A percentile compares a stretch with the other conserved stretches of the same genome.
Evolutionary conservation across 2,797 vertebrate species (phyloP).

Genomic region (Falco columbarius): DNA sequence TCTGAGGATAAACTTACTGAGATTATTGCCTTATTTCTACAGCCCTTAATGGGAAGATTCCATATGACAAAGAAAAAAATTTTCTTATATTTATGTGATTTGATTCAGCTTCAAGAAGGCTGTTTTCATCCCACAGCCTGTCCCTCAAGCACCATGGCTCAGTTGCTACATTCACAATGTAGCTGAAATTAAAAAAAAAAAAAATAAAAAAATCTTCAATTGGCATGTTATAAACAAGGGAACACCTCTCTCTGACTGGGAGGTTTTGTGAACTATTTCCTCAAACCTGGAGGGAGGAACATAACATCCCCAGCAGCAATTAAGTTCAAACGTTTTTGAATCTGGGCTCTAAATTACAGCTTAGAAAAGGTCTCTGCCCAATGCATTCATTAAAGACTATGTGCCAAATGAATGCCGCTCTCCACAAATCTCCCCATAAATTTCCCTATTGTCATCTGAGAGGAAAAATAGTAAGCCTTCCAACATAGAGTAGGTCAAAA

Average conservation of each 20-base stretch:
- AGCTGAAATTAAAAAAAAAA: not conserved
- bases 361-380: not conserved
- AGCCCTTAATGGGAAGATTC: not conserved
- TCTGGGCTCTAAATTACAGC: not conserved
- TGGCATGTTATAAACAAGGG: not conserved
- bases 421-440: not conserved
- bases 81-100: not conserved
- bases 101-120: not conserved
- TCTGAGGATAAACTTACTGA: not conserved
- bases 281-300: not conserved
- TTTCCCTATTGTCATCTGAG: not conserved
- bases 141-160: not conserved
- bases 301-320: not conserved
- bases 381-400: not conserved
- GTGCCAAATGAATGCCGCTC: not conserved
- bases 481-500: not conserved
- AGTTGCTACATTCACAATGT: not conserved
- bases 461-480: not conserved
- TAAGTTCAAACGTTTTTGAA: not conserved
- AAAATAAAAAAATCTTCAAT: not conserved
- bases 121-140: not conserved
- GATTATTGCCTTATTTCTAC: not conserved
- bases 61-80: not conserved
- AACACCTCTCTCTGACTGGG: not conserved
- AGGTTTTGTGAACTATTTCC: conserved; percentile 10